Conservation (phyloP, 2,888 invertebrate genomes). For the Punctoribates punctum region DNA sequence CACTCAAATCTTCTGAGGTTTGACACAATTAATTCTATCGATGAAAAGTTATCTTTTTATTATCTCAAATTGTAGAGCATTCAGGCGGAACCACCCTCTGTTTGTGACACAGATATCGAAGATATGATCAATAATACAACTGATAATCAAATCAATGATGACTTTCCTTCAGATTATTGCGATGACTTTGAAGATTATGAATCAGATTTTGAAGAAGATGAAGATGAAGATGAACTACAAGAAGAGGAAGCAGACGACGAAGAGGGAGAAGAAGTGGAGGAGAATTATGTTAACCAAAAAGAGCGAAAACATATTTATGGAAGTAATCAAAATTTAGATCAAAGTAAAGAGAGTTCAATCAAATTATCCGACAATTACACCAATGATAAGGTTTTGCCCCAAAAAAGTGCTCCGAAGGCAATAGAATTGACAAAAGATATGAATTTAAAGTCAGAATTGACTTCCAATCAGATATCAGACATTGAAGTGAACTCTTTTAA, state of each 20-base stretch:
- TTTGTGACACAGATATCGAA: constrained; percentile 12
- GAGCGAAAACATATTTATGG: background rate
- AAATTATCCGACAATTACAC: too few relatives aligned
- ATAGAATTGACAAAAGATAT: background rate
- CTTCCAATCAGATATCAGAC: background rate
- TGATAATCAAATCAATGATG: constrained; percentile 20
- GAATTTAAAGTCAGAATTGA: too few relatives aligned
- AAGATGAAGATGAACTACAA: background rate
- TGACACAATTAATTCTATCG: background rate
- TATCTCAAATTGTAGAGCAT: background rate
- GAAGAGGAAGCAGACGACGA: background rate
- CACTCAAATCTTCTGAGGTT: background rate
- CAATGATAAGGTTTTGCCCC: too few relatives aligned
- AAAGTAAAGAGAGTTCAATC: background rate
- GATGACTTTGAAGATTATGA: constrained; percentile 32
- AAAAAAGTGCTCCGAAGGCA: background rate
- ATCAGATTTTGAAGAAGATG: constrained; percentile 22
- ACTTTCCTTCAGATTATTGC: constrained; percentile 12
- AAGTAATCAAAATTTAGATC: background rate
- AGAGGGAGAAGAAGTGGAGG: background rate
- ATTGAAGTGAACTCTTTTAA: background rate
- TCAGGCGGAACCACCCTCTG: background rate
- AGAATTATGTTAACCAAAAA: background rate
- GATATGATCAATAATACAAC: background rate
- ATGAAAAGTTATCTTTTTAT: background rate